Base-by-base conservation (phyloP, 2,113 vertebrate species). In the Entelurus aequoreus region DNA sequence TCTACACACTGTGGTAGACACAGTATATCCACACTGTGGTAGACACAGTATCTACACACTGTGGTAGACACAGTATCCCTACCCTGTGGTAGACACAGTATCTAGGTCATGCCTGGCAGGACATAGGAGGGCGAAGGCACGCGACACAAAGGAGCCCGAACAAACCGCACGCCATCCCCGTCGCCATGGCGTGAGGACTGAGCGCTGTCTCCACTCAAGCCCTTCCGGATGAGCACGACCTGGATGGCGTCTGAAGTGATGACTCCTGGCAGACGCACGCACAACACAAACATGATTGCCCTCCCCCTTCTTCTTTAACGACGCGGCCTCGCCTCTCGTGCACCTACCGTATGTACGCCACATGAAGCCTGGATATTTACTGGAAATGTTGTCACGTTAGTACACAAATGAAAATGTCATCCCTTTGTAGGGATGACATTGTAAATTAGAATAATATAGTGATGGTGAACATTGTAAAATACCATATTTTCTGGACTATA, bases 351-450 rank as follows among this genome's bases (percentile, higher is more conserved):
- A 8, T 13, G 5, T 58, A 53, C 52, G 66, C 42, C 56, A 68
- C 56, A 77, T 84, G 79, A 79, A 51, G 13, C 13, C 60, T 2
- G 59, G 82, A 86, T 81, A 77, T 85, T 87, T 84, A 60, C 56
- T 52, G 67, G n/a, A 4, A 38, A 37, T 72, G 52, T 69, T 70
- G 68, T 76, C 69, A 63, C 66, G 58, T 78, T 87, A 52, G 82
- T 80, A 60, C 54, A 66, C 72, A 80, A 67, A 69, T 35, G 59
- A 65, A 73, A 13, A 59, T 19, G 35, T 52, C 61, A 58, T 62
- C 48, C 54, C 65, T 80, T 73, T 78, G n/a, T n/a, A n/a, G n/a
- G n/a, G n/a, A n/a, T n/a, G n/a, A n/a, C n/a, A n/a, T n/a, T n/a
- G n/a, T n/a, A 19, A 19, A 19, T 19, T 19, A 19, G 19, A 28